Evolutionary conservation across 2,888 invertebrate genomes (phyloP).

Genomic region (Pollenia labialis): DNA sequence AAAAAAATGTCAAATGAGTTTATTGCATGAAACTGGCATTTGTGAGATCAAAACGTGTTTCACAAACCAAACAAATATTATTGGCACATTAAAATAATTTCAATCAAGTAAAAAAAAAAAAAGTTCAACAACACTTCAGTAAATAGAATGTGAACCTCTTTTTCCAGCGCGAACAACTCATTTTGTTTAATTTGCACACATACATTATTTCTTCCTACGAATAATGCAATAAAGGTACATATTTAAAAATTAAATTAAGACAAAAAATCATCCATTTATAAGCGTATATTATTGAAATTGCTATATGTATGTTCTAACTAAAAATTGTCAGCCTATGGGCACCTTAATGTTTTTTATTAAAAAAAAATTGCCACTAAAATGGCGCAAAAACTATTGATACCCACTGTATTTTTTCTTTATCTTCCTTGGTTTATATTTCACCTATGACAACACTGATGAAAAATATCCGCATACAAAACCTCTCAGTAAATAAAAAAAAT

Average conservation of each 20-base stretch:
- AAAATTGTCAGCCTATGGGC: not conserved
- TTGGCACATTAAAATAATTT: conserved; percentile 41
- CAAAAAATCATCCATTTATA: not conserved
- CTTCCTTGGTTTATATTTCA: not conserved
- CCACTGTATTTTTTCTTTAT: conserved; percentile 11
- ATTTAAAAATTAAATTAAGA: not conserved
- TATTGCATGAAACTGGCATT: conserved; percentile 32
- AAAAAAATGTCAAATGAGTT: conserved; percentile 54
- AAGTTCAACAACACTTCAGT: conserved; percentile 65
- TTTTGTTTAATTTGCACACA: conserved; percentile 43
- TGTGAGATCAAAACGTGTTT: conserved; percentile 68
- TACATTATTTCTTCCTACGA: conserved; percentile 10
- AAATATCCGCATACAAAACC: not conserved
- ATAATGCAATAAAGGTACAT: not conserved
- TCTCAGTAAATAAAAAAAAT: not conserved
- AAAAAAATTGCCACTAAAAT: conserved; percentile 12
- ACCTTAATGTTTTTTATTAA: not conserved
- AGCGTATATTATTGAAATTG: too few species aligned
- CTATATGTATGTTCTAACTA: too few species aligned
- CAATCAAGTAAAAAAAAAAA: conserved; percentile 32
- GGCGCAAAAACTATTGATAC: conserved; percentile 41
- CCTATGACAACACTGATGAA: not conserved
- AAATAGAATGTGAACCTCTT: conserved; percentile 52
- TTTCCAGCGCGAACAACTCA: conserved; percentile 21
- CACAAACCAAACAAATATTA: conserved; percentile 26